These are phyloP conservation scores for Deroplatys truncata DNA, from an alignment of 2,888 invertebrate genomes.

Conservation along the genomic window DNA sequence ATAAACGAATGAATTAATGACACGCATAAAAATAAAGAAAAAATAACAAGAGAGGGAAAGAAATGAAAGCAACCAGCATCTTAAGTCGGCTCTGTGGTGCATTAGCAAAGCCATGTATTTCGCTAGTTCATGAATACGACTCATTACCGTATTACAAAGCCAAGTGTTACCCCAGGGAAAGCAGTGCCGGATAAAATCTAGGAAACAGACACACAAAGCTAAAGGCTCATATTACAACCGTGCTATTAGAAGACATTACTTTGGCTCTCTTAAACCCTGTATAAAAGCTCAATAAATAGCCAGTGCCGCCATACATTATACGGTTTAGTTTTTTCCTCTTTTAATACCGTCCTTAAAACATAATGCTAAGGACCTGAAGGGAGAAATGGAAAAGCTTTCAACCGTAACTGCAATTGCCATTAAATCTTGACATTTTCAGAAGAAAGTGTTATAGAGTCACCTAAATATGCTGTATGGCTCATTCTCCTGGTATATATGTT, in stretches of 20 bases:
- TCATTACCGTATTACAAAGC: background rate
- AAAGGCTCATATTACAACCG: no score
- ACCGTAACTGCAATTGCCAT: background rate
- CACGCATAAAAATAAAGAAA: no score
- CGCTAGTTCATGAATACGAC: background rate
- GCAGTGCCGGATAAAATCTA: background rate
- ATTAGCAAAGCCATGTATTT: background rate
- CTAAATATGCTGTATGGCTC: no score
- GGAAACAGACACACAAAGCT: background rate
- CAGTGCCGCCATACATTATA: background rate
- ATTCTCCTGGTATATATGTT: no score
- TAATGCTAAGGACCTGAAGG: background rate
- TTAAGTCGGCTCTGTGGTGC: no score
- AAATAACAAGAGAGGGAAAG: no score
- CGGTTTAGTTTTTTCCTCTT: background rate
- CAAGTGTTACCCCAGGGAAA: background rate
- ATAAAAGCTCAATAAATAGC: background rate
- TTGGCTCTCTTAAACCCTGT: background rate
- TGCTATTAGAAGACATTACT: background rate
- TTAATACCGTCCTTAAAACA: background rate
- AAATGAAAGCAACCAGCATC: no score
- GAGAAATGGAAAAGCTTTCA: background rate
- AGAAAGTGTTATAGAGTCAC: no score
- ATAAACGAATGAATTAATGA: no score
- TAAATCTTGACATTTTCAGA: background rate